Base-by-base conservation (phyloP, 2,113 vertebrate genomes). In the Pteruthius melanotis region DNA sequence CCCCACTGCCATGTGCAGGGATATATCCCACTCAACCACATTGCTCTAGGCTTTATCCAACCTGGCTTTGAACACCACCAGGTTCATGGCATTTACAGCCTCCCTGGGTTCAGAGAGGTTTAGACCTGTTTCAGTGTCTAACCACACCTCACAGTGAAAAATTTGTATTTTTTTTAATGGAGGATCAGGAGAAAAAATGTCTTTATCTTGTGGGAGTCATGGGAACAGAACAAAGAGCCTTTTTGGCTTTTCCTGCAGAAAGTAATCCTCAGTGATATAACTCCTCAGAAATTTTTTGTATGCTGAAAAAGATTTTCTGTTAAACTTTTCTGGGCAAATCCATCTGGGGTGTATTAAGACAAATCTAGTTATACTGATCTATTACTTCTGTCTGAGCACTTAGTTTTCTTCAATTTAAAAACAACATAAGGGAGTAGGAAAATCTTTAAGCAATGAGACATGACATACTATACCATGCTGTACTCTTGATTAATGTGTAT, bases 361-460 rank as follows among this genome's bases (percentile, higher is more conserved):
- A 96, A 96, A 96, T 94, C 77, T 92, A 96, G 81, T 78, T 87
- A 92, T 60, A 66, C 57, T 97, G 91, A 83, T 83, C 89, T 95
- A 89, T 95, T 94, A 95, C 93, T 89, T 97, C 92, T 76, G 79
- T 86, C 87, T 97, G 50, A 89, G 84, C 80, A 65, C 80, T 77
- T 74, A 33, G 86, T 96, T 97, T 96, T 96, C 71, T 96, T 86
- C 93, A 76, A 74, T 87, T 94, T 96, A 93, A 93, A 94, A 96
- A 94, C 68, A 93, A 93, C 78, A 69, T 90, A 78, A 95, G 94
- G 89, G 82, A 96, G 40, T 37, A 95, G 59, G 71, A 95, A 98
- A 90, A 89, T 82, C 82, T 82, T 97, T 95, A 96, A 95, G 76
- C 91, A 94, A 94, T 93, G 87, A 97, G 89, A 96, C 83, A 96